Evolutionary conservation across 2,888 invertebrate species (phyloP).

Genomic region (Resseliella maxima): DNA sequence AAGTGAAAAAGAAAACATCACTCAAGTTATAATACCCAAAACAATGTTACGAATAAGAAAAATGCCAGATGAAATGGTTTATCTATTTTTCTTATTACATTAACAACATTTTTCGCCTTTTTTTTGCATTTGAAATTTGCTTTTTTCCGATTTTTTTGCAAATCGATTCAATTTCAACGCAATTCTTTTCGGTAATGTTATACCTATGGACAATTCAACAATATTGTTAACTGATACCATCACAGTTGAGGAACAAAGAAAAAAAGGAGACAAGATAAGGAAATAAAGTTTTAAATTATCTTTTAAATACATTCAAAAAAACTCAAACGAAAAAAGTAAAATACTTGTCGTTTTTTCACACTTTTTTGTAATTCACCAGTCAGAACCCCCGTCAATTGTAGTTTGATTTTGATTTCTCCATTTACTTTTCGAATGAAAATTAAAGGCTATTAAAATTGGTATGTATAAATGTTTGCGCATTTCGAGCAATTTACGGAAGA

Average conservation of each 20-base stretch:
- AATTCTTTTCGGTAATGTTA: neutral
- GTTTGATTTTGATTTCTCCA: conserved; percentile 31
- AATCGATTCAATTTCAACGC: neutral
- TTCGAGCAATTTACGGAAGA: neutral
- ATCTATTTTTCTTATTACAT: conserved; percentile 36
- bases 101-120: neutral
- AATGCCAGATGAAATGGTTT: neutral
- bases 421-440: conserved; percentile 6
- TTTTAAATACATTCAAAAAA: neutral
- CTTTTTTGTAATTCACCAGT: neutral
- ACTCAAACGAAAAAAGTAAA: neutral
- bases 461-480: neutral
- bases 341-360: neutral
- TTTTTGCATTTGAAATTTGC: neutral
- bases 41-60: neutral
- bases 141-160: neutral
- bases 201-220: neutral
- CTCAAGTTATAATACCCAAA: neutral
- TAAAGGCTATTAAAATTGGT: conserved; percentile 1
- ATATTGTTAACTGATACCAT: neutral
- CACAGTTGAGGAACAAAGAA: neutral
- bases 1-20: neutral
- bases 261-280: neutral
- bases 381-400: conserved; percentile 6
- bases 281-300: conserved; percentile 42